Evolutionary conservation across 2,888 invertebrate species (phyloP).

Genomic region (Catonia carolina): DNA sequence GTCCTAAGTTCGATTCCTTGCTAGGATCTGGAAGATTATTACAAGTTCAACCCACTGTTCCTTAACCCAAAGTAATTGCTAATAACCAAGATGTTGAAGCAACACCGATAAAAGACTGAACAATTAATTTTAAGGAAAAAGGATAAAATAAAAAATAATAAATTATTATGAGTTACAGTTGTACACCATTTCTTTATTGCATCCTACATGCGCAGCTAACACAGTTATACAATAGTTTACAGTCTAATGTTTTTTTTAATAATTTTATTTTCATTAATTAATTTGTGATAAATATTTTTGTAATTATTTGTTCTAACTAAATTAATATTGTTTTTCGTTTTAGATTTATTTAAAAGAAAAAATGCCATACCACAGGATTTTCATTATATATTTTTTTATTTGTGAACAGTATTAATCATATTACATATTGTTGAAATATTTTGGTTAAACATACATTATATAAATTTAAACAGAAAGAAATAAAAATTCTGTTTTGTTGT

Average conservation of each 20-base stretch:
- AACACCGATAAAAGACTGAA: too few species aligned
- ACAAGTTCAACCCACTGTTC: too few species aligned
- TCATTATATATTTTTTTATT: not conserved
- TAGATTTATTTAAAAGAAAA: slow-evolving; percentile 19
- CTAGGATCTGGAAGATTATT: too few species aligned
- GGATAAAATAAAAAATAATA: too few species aligned
- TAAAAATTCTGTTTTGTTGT: slow-evolving; percentile 4
- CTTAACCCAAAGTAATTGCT: too few species aligned
- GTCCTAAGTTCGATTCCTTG: too few species aligned
- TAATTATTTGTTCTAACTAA: too few species aligned
- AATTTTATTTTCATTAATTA: slow-evolving; percentile 1
- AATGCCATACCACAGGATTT: slow-evolving; percentile 19
- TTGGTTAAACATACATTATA: too few species aligned
- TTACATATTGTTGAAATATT: slow-evolving; percentile 15
- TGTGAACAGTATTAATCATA: slow-evolving; percentile 4
- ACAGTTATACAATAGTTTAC: slow-evolving; percentile 35
- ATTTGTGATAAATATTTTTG: slow-evolving; percentile 30
- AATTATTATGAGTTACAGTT: too few species aligned
- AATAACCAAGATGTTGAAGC: too few species aligned
- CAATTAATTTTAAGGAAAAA: too few species aligned
- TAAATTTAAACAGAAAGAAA: slow-evolving; percentile 22
- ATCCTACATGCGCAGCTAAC: slow-evolving; percentile 31
- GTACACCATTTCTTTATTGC: too few species aligned
- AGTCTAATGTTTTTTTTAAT: slow-evolving; percentile 31
- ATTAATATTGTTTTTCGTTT: slow-evolving; percentile 21